Evolutionary conservation across 1,140 invertebrate genomes (phyloP).

Genomic region (Bathynomus jamesi): DNA sequence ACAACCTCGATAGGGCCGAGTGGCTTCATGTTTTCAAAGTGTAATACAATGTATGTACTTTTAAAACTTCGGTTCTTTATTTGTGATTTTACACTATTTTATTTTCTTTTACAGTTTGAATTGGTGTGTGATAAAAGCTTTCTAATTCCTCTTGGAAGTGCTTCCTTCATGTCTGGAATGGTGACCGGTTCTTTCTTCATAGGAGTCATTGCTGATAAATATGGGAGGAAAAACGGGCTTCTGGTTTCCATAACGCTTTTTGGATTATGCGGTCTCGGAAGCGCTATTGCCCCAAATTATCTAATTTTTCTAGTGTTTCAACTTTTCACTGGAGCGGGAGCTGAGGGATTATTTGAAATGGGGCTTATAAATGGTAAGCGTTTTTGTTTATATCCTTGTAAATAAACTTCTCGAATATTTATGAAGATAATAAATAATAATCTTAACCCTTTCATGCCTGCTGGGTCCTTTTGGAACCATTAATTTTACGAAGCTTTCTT

Average conservation of each 20-base stretch:
- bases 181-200: neutral
- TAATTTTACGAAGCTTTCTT: too few relatives aligned
- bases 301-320: conserved; percentile 37
- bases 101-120: neutral
- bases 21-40: too few relatives aligned
- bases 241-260: conserved; percentile 32
- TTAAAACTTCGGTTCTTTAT: too few relatives aligned
- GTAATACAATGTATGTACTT: too few relatives aligned
- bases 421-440: too few relatives aligned
- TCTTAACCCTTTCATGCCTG: too few relatives aligned
- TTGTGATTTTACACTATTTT: too few relatives aligned
- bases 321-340: conserved; percentile 38
- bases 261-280: conserved; percentile 32
- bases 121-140: neutral
- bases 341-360: conserved; percentile 39
- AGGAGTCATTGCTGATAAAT: neutral
- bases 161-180: neutral
- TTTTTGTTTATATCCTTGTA: too few relatives aligned
- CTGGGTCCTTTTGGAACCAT: too few relatives aligned
- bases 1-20: too few relatives aligned
- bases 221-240: conserved; percentile 15
- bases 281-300: conserved; percentile 37
- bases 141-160: neutral
- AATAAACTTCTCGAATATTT: too few relatives aligned
- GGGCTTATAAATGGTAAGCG: conserved; percentile 39